These are phyloP conservation scores for Capitella teleta DNA, from an alignment of 1,140 invertebrate species.

Conservation along the genomic window DNA sequence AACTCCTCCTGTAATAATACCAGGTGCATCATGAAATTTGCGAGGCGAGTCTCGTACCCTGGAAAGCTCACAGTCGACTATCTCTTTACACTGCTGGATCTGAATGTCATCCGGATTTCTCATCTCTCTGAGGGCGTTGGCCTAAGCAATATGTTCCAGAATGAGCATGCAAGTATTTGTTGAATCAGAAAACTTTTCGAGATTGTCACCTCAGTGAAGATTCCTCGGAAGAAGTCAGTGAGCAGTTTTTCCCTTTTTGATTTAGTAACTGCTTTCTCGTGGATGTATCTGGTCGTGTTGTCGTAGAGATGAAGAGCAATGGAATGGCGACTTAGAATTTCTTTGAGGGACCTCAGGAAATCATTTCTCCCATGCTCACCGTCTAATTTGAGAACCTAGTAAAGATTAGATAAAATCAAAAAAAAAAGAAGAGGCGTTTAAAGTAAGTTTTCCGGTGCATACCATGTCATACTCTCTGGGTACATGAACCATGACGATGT, in stretches of 20 bases:
- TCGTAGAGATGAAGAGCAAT: slow-evolving; percentile 63
- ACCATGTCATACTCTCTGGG: slow-evolving; percentile 87
- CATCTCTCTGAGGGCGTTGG: neutral
- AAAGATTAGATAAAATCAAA: neutral
- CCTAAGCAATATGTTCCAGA: neutral
- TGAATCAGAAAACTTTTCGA: too few species aligned
- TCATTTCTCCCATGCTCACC: slow-evolving; percentile 66
- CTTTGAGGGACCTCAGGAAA: slow-evolving; percentile 80
- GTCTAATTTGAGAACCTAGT: slow-evolving; percentile 73
- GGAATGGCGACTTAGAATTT: slow-evolving; percentile 68
- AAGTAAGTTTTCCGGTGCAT: slow-evolving; percentile 6
- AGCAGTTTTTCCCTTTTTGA: slow-evolving; percentile 84
- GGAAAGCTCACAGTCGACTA: slow-evolving; percentile 47
- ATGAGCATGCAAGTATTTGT: too few species aligned
- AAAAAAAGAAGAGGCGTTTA: neutral
- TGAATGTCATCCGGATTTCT: slow-evolving; percentile 5
- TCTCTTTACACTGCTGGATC: slow-evolving; percentile 26
- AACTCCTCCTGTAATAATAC: slow-evolving; percentile 66
- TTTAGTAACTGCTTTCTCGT: slow-evolving; percentile 88
- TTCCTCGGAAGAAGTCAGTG: slow-evolving; percentile 97
- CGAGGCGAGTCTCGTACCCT: slow-evolving; percentile 11
- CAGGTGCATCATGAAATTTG: neutral
- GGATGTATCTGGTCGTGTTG: slow-evolving; percentile 63
- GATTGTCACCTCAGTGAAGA: slow-evolving; percentile 77
- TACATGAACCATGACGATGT: slow-evolving; percentile 68